Conservation (phyloP, 2,113 vertebrate species). For the Eublepharis macularius region DNA sequence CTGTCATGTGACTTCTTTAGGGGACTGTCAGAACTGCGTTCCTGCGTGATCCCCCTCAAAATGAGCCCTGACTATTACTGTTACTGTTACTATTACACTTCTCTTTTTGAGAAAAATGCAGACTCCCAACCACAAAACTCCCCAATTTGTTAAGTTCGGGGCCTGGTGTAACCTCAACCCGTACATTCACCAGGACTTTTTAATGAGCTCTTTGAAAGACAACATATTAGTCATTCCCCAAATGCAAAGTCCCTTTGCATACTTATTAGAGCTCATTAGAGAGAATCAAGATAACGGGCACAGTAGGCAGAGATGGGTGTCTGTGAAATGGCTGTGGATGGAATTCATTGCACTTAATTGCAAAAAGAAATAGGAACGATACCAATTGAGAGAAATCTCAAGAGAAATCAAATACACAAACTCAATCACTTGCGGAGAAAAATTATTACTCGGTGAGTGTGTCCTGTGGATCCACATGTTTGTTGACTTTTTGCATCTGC, state of each 20-base stretch:
- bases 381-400: background rate
- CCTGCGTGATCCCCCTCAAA: too few relatives aligned
- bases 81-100: too few relatives aligned
- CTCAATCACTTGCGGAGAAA: background rate
- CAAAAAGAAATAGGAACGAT: background rate
- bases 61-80: too few relatives aligned
- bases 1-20: too few relatives aligned
- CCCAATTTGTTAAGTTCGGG: background rate
- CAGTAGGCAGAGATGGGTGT: background rate
- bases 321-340: background rate
- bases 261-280: background rate
- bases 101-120: background rate
- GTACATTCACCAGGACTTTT: background rate
- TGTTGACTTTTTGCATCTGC: too few relatives aligned
- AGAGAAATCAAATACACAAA: background rate
- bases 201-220: background rate
- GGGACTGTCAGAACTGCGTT: too few relatives aligned
- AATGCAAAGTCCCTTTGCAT: background rate
- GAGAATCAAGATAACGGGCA: background rate
- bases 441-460: too few relatives aligned
- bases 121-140: background rate
- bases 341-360: background rate
- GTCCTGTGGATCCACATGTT: background rate
- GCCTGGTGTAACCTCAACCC: background rate
- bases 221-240: background rate